Percentiles rank a stretch among this genome's conserved stretches.
phyloP scores from a whole-genome alignment of 2,888 invertebrate species.

The Metacarcinus magister region DNA sequence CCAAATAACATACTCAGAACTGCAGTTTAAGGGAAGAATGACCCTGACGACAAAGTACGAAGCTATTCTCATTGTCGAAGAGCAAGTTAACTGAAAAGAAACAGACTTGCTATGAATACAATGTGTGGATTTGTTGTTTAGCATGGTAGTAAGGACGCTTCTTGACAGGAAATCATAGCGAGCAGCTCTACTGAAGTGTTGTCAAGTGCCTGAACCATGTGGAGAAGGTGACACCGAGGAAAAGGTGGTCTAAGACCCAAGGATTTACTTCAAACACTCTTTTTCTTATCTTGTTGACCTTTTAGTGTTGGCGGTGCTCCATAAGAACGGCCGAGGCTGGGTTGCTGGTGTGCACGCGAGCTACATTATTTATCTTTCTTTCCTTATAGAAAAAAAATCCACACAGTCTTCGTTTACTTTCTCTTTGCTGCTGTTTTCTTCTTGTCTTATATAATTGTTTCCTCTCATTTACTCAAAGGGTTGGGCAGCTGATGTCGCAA shows the following conservation, averaged over 20 bases:
- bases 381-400: neutral
- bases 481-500: too few species aligned
- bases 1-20: neutral
- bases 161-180: neutral
- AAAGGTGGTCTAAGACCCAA: neutral
- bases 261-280: neutral
- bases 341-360: neutral
- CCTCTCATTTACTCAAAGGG: neutral
- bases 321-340: neutral
- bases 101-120: neutral
- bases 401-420: neutral
- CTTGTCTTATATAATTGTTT: neutral
- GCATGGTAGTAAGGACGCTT: neutral
- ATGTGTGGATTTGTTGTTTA: neutral
- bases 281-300: neutral
- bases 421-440: neutral
- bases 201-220: neutral
- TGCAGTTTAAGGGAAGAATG: neutral
- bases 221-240: neutral
- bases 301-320: neutral
- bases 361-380: neutral
- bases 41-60: neutral
- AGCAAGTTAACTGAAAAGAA: neutral
- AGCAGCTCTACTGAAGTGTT: neutral
- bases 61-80: neutral